phyloP scores from a whole-genome alignment of 2,888 invertebrate genomes.

The Drosophila antonietae region DNA sequence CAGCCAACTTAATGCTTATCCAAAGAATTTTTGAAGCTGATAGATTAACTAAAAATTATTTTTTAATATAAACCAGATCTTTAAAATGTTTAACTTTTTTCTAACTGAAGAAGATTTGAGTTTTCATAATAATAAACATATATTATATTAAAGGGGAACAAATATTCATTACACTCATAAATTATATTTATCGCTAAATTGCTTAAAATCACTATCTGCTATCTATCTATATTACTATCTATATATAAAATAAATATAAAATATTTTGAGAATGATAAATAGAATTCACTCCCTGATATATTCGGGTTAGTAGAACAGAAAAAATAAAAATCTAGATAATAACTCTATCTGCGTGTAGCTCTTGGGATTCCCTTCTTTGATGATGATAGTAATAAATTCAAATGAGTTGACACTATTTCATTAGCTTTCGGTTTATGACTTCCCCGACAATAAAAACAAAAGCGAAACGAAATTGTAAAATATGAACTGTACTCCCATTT shows the following conservation, averaged over 20 bases:
- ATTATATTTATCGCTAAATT: neutral
- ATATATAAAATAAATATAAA: neutral
- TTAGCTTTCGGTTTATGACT: constrained; percentile 32
- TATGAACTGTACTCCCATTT: constrained; percentile 20
- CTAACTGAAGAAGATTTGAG: neutral
- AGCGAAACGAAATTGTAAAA: constrained; percentile 2
- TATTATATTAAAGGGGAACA: neutral
- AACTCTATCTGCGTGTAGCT: neutral
- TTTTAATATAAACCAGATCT: neutral
- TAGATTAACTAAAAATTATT: neutral
- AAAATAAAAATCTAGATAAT: constrained; percentile 2
- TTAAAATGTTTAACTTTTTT: no score
- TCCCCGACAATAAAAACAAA: constrained; percentile 12
- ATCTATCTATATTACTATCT: neutral
- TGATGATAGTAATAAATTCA: constrained; percentile 29
- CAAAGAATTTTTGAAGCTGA: neutral
- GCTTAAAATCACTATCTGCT: neutral
- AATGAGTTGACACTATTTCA: constrained; percentile 28
- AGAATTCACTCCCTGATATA: neutral
- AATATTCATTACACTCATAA: neutral
- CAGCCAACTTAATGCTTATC: neutral
- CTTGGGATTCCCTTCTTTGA: constrained; percentile 17
- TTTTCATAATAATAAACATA: neutral
- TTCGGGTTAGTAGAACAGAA: constrained; percentile 16
- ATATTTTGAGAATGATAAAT: neutral